Evolutionary conservation across 1,140 invertebrate genomes (phyloP).

Genomic region (Atta cephalotes): DNA sequence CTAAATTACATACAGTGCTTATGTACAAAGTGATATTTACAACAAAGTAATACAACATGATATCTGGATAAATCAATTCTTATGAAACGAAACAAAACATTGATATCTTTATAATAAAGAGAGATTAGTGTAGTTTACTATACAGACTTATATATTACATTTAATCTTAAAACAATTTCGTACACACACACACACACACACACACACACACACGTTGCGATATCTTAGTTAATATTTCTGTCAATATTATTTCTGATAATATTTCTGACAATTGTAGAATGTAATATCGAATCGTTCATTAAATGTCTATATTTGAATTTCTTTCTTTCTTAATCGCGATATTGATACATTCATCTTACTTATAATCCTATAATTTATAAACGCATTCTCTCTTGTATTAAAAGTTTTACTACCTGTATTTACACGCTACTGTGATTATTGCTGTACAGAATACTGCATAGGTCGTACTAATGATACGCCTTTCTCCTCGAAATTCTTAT

Average conservation of each 20-base stretch:
- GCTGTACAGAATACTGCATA: slow-evolving; percentile 80
- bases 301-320: slow-evolving; percentile 18
- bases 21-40: slow-evolving; percentile 84
- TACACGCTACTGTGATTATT: slow-evolving; percentile 75
- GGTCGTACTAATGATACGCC: slow-evolving; percentile 34
- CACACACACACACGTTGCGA: not conserved
- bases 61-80: slow-evolving; percentile 79
- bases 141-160: slow-evolving; percentile 64
- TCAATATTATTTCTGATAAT: slow-evolving; percentile 21
- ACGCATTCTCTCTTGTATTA: slow-evolving; percentile 37
- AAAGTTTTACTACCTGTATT: slow-evolving; percentile 61
- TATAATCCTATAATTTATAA: slow-evolving; percentile 22
- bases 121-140: slow-evolving; percentile 62
- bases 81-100: slow-evolving; percentile 78
- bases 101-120: slow-evolving; percentile 52
- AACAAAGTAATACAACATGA: slow-evolving; percentile 78
- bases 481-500: slow-evolving; percentile 1
- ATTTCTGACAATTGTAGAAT: slow-evolving; percentile 30
- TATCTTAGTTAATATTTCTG: slow-evolving; percentile 35
- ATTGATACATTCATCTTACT: slow-evolving; percentile 36
- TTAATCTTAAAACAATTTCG: slow-evolving; percentile 60
- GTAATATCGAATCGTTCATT: slow-evolving; percentile 42
- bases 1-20: slow-evolving; percentile 81
- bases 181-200: no score
- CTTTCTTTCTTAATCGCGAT: not conserved